Percentiles rank a stretch among this genome's conserved stretches.
Conservation (phyloP, 2,113 vertebrate species). For the Tragelaphus buxtoni region DNA sequence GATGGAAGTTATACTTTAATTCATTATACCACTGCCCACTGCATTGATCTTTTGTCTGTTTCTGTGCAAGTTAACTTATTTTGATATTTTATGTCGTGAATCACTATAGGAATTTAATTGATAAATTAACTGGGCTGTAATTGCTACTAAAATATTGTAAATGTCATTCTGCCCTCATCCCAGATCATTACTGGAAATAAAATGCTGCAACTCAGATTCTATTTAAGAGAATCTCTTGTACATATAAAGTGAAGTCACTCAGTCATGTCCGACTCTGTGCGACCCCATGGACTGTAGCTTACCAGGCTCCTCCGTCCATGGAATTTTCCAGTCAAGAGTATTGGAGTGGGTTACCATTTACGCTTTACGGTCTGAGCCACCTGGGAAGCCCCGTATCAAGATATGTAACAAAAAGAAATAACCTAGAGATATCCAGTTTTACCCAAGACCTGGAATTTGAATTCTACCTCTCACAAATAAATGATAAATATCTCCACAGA, state of each 20-base stretch:
- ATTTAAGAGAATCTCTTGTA: neutral
- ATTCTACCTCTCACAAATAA: neutral
- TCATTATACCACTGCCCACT: slow-evolving; percentile 61
- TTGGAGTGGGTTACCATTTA: neutral
- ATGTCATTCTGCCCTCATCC: slow-evolving; percentile 68
- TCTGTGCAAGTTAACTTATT: slow-evolving; percentile 74
- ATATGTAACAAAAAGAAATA: slow-evolving; percentile 18
- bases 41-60: slow-evolving; percentile 73
- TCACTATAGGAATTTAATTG: slow-evolving; percentile 78
- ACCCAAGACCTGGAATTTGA: neutral
- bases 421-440: neutral
- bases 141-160: slow-evolving; percentile 77
- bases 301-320: neutral
- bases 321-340: neutral
- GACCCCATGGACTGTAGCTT: neutral
- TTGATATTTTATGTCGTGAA: slow-evolving; percentile 75
- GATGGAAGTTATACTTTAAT: slow-evolving; percentile 58
- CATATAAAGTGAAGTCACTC: slow-evolving; percentile 38
- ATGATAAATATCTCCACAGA: neutral
- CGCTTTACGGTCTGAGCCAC: accelerated
- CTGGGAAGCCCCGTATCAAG: slow-evolving; percentile 46
- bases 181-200: slow-evolving; percentile 70
- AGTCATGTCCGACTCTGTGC: neutral
- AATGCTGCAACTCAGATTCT: slow-evolving; percentile 41
- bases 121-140: slow-evolving; percentile 78